phyloP scores from a whole-genome alignment of 2,797 vertebrate genomes.

The Helostoma temminkii region DNA sequence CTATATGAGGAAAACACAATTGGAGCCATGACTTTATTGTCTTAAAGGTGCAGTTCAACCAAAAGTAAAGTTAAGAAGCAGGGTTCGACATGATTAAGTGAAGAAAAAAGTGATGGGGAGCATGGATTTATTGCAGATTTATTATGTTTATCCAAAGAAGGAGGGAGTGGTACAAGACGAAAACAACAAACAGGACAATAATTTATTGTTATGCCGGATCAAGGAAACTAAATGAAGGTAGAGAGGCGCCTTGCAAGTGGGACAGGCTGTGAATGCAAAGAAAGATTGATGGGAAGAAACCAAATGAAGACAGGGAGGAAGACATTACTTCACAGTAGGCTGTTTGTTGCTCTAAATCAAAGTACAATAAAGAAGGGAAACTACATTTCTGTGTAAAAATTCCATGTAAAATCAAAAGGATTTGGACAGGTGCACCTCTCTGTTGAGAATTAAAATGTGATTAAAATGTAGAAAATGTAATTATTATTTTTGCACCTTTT shows the following conservation, averaged over 20 bases:
- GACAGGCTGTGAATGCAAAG: slow-evolving; percentile 40
- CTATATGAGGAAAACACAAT: slow-evolving; percentile 76
- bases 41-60: slow-evolving; percentile 72
- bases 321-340: slow-evolving; percentile 24
- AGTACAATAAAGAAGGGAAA: slow-evolving; percentile 22
- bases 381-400: slow-evolving; percentile 12
- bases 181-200: slow-evolving; percentile 28
- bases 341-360: slow-evolving; percentile 50
- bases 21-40: slow-evolving; percentile 71
- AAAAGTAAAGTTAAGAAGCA: slow-evolving; percentile 48
- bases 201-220: slow-evolving; percentile 43
- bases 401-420: not conserved
- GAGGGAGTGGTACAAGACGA: not conserved
- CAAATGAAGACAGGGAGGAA: slow-evolving; percentile 46
- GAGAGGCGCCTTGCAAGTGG: slow-evolving; percentile 27
- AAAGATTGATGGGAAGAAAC: slow-evolving; percentile 58
- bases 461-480: not conserved
- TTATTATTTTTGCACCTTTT: not conserved
- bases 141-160: slow-evolving; percentile 42
- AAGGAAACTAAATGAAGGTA: slow-evolving; percentile 41
- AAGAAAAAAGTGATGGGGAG: slow-evolving; percentile 7
- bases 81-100: slow-evolving; percentile 41
- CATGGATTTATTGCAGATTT: slow-evolving; percentile 46
- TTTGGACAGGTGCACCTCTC: not conserved
- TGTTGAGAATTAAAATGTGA: not conserved